These are phyloP conservation scores for Leucophenga montana DNA, from an alignment of 2,888 invertebrate genomes.

Conservation along the genomic window DNA sequence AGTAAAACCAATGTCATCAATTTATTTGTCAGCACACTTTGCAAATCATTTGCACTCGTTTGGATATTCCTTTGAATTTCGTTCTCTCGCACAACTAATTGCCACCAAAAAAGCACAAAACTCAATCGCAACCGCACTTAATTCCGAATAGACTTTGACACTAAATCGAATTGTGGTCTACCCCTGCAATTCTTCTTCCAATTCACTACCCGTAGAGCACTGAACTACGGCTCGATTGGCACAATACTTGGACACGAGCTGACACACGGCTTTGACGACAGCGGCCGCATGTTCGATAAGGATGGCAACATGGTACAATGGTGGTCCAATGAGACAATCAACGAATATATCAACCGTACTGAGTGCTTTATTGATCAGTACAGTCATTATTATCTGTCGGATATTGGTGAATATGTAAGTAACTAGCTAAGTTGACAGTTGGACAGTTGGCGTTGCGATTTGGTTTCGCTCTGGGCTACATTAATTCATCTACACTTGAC, in stretches of 20 bases:
- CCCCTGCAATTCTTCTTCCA: not conserved
- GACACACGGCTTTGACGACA: slow-evolving; percentile 76
- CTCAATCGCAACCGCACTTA: not conserved
- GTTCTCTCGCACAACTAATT: too few relatives aligned
- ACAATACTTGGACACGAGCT: slow-evolving; percentile 85
- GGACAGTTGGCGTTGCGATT: not conserved
- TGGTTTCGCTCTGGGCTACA: not conserved
- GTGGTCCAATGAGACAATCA: slow-evolving; percentile 88
- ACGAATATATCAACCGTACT: slow-evolving; percentile 83
- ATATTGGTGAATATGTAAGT: slow-evolving; percentile 78
- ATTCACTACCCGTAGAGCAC: slow-evolving; percentile 75
- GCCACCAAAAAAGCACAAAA: too few relatives aligned
- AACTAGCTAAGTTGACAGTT: not conserved
- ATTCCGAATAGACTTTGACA: not conserved
- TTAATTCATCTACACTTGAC: slow-evolving; percentile 5
- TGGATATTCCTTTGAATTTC: too few relatives aligned
- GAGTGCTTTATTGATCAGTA: slow-evolving; percentile 92
- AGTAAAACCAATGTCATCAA: slow-evolving; percentile 71
- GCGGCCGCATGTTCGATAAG: slow-evolving; percentile 86
- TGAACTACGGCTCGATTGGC: slow-evolving; percentile 88
- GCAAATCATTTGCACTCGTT: slow-evolving; percentile 15
- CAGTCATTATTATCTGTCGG: slow-evolving; percentile 78
- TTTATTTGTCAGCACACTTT: slow-evolving; percentile 29
- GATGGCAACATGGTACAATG: slow-evolving; percentile 89
- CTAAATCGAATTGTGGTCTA: slow-evolving; percentile 12